A percentile compares a stretch with the other conserved stretches of the same genome.
Conservation (phyloP, 2,113 vertebrate genomes). For the Podarcis cretensis region DNA sequence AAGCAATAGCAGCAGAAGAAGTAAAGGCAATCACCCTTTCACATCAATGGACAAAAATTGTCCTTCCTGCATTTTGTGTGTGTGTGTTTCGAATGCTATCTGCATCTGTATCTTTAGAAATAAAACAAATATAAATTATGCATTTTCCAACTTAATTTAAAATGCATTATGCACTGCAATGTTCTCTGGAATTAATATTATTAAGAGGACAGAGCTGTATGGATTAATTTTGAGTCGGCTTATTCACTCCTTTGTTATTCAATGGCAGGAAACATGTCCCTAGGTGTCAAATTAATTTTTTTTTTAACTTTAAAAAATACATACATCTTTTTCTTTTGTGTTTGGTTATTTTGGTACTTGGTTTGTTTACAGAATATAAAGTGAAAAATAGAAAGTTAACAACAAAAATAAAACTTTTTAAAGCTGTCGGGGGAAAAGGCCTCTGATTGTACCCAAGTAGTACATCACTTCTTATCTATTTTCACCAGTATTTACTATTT, state of each 20-base stretch:
- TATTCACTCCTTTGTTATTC: slow-evolving; percentile 85
- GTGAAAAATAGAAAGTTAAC: slow-evolving; percentile 34
- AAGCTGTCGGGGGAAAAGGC: slow-evolving; percentile 47
- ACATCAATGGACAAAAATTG: slow-evolving; percentile 52
- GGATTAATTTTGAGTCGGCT: slow-evolving; percentile 85
- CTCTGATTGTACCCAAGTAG: slow-evolving; percentile 23
- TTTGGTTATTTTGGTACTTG: slow-evolving; percentile 75
- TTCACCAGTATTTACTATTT: slow-evolving; percentile 21
- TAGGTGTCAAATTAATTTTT: slow-evolving; percentile 83
- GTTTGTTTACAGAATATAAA: slow-evolving; percentile 50
- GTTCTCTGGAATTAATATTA: slow-evolving; percentile 85
- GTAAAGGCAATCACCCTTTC: not conserved
- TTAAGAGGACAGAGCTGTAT: slow-evolving; percentile 85
- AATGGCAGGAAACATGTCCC: slow-evolving; percentile 81
- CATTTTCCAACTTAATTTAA: slow-evolving; percentile 86
- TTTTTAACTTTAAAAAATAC: slow-evolving; percentile 75
- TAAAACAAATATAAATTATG: slow-evolving; percentile 89
- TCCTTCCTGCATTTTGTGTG: slow-evolving; percentile 51
- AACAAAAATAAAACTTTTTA: slow-evolving; percentile 58
- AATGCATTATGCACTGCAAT: slow-evolving; percentile 84
- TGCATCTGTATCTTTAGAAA: slow-evolving; percentile 84
- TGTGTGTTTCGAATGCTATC: slow-evolving; percentile 66
- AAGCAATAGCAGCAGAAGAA: not conserved
- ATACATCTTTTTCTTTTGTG: slow-evolving; percentile 68
- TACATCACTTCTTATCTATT: slow-evolving; percentile 19